Conservation (phyloP, 2,113 vertebrate genomes). For the Greenwoodochromis staneri region DNA sequence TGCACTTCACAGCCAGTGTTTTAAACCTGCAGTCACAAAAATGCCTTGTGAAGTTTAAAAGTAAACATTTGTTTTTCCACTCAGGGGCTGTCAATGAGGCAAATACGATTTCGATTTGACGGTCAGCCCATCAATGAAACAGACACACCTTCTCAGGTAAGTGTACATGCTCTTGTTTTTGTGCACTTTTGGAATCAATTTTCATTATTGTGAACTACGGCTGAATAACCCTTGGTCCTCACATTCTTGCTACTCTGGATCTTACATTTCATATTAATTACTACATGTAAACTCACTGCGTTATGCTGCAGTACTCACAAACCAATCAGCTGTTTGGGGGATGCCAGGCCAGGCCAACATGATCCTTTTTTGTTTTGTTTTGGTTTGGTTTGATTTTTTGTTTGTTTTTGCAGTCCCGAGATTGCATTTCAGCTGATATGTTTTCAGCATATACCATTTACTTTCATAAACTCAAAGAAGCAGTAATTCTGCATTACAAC, state of each 20-base stretch:
- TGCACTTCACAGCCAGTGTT: neutral
- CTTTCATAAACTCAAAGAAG: neutral
- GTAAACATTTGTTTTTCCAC: neutral
- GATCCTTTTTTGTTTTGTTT: neutral
- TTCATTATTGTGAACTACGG: rapidly evolving
- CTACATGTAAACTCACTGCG: neutral
- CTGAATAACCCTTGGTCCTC: neutral
- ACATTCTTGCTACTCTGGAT: neutral
- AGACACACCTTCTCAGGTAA: constrained; percentile 97
- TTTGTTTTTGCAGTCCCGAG: neutral
- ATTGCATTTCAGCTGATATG: neutral
- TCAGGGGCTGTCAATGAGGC: constrained; percentile 96
- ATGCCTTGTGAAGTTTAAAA: neutral
- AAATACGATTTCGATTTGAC: constrained; percentile 98
- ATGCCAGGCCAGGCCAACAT: neutral
- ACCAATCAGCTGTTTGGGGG: neutral
- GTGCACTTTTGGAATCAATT: neutral
- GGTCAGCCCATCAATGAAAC: constrained; percentile 98
- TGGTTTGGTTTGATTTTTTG: neutral
- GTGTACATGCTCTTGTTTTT: too few species aligned
- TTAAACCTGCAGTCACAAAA: neutral
- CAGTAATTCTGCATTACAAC: neutral
- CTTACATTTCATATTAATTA: neutral
- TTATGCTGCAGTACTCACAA: neutral
- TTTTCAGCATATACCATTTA: neutral